Base-by-base conservation (phyloP, 1,140 invertebrate genomes). In the Propsilocerus akamusi region DNA sequence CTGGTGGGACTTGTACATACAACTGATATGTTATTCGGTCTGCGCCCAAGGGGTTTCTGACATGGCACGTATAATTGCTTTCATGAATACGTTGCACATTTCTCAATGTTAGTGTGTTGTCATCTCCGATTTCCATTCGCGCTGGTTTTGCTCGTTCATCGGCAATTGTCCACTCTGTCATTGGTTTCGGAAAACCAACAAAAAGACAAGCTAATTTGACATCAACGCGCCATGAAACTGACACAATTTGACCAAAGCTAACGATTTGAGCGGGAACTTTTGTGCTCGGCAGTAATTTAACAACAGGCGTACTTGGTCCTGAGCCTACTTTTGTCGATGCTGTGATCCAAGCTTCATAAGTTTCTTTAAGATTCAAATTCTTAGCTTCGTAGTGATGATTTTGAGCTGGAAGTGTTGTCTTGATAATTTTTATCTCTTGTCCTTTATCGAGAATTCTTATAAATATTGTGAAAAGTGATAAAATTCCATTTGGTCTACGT, bases 381-480 rank as follows among this genome's bases (percentile, higher is more conserved):
- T 65, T 70, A 22, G 71, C 72, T 56, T 76, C 72, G 52, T 74
- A 73, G 51, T 71, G 68, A 25, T 67, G 60, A 51, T 69, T 67
- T 37, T 69, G 67, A 26, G 74, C 65, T 14, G 65, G 57, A 50
- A 66, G 14, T 41, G 34, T 41, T 7, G 12, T 65, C 55, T 68
- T 68, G 50, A 61, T 60, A 52, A 64, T 66, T 60, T 67, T 69
- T 51, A 70, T 61, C 63, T 72, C 69, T 56, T 70, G 64, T 51
- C 67, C 70, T 55, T 72, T 69, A 51, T 75, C 73, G 49, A 74
- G 58, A 26, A 74, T 67, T 41, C 75, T 66, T 54, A 79, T 72
- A 61, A 84, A 85, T 30, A 89, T 74, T 47, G 78, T 83, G 59
- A 83, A 88, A 57, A 82, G 78, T 1, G 72, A 77, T 26, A 88